A percentile compares a stretch with the other conserved stretches of the same genome.
These are phyloP conservation scores for Ptychodera flava DNA, from an alignment of 35 echinoderm and acorn worm genomes.

Conservation along the genomic window DNA sequence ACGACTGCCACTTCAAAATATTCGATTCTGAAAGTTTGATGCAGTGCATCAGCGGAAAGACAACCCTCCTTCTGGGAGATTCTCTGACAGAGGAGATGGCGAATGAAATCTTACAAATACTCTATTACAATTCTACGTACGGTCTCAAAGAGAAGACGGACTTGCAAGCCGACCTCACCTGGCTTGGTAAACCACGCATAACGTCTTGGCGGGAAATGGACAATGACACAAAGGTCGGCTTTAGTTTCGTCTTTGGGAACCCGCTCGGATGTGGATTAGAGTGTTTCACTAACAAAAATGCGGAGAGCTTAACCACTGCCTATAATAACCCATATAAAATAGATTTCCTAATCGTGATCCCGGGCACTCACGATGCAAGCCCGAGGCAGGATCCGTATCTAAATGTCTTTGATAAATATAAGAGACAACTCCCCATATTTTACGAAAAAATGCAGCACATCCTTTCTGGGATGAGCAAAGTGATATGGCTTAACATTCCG, in stretches of 20 bases:
- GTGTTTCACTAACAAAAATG: neutral
- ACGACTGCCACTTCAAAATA: neutral
- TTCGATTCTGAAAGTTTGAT: neutral
- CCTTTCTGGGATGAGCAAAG: neutral
- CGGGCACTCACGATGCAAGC: neutral
- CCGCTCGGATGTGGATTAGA: neutral
- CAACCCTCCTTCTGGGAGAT: neutral
- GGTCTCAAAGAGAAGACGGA: neutral
- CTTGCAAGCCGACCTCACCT: neutral
- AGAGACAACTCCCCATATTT: neutral
- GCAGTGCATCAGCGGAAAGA: neutral
- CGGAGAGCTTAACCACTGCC: neutral
- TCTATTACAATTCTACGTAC: neutral
- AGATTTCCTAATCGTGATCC: neutral
- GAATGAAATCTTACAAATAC: neutral
- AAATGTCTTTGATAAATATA: neutral
- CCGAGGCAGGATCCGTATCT: neutral
- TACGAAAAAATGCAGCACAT: neutral
- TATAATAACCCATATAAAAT: neutral
- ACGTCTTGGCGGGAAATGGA: neutral
- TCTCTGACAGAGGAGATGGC: neutral
- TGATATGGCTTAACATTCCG: neutral
- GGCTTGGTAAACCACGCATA: neutral
- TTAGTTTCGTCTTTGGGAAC: neutral
- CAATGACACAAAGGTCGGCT: neutral